phyloP scores from a whole-genome alignment of 2,113 vertebrate genomes.

The Felis chaus region DNA sequence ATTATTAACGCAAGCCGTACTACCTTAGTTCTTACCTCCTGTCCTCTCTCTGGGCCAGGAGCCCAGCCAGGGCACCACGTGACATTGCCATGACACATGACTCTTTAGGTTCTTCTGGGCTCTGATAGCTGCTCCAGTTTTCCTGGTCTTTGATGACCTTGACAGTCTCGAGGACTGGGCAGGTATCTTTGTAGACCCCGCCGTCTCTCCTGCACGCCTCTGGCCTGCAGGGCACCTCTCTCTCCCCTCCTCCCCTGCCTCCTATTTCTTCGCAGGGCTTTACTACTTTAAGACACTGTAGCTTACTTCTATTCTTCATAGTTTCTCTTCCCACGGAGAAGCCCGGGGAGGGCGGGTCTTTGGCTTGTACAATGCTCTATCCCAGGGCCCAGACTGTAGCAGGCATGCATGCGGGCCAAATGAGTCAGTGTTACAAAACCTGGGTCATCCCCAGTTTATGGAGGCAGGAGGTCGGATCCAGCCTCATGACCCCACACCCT shows the following conservation, averaged over 20 bases:
- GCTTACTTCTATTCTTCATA: constrained; percentile 4
- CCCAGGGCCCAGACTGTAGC: neutral
- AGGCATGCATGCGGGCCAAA: accelerated
- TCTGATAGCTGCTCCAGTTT: neutral
- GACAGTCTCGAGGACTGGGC: neutral
- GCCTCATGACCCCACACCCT: neutral
- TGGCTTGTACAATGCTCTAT: accelerated
- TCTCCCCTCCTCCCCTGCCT: neutral
- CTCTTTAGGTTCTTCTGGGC: neutral
- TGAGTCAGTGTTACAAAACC: neutral
- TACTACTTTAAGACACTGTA: neutral
- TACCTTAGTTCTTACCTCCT: no score
- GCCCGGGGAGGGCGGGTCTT: neutral
- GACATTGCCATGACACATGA: no score
- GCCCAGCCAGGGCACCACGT: neutral
- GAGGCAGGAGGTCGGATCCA: neutral
- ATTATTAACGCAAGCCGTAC: neutral
- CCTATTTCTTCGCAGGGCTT: neutral
- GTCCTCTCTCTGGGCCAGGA: no score
- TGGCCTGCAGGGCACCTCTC: no score
- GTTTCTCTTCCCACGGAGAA: neutral
- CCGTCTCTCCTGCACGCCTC: no score
- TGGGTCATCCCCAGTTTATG: neutral
- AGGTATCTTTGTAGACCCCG: neutral
- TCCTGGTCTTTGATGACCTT: neutral